Evolutionary conservation across 1,140 invertebrate species (phyloP).

Genomic region (Rhizoglyphus robini): DNA sequence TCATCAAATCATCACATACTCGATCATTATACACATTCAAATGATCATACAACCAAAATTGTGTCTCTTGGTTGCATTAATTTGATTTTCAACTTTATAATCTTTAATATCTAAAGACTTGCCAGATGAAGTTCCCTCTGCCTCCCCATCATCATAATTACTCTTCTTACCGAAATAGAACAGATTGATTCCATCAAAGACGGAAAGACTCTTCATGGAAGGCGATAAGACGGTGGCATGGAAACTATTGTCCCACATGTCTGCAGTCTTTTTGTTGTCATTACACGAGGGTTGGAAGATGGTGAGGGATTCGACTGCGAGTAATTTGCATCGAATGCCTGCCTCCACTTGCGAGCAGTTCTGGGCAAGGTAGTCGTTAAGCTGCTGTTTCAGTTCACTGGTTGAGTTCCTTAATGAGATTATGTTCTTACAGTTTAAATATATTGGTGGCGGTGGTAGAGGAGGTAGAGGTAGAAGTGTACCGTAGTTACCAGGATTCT

Average conservation of each 20-base stretch:
- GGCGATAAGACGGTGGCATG: not conserved
- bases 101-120: no score
- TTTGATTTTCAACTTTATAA: no score
- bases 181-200: conserved; percentile 4
- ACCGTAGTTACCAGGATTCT: not conserved
- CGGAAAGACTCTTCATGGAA: not conserved
- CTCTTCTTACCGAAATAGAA: not conserved
- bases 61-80: no score
- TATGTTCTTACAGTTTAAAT: conserved; percentile 3
- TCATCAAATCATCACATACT: no score
- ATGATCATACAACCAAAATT: no score
- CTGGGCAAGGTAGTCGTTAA: not conserved
- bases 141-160: no score
- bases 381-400: not conserved
- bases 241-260: conserved; percentile 12
- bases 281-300: not conserved
- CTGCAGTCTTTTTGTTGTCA: not conserved
- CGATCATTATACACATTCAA: no score
- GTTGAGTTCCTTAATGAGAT: not conserved
- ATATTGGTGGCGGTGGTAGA: conserved; percentile 11
- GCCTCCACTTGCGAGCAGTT: not conserved
- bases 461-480: not conserved
- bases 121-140: not conserved
- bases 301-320: not conserved
- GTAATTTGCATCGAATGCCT: not conserved